phyloP scores from a whole-genome alignment of 2,888 invertebrate species.

The Amphipoea lucens region DNA sequence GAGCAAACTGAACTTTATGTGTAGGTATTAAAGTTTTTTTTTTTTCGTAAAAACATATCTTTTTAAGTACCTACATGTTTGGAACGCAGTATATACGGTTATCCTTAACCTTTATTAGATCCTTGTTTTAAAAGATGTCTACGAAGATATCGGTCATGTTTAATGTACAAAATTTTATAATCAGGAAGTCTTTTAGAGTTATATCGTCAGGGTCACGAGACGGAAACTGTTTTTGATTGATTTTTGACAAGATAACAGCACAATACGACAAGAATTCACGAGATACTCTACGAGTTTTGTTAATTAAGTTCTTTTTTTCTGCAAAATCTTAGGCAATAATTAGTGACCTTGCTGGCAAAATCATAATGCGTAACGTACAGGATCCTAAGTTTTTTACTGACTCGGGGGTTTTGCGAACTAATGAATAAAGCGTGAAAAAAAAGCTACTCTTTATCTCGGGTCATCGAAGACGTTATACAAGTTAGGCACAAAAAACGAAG shows the following conservation, averaged over 20 bases:
- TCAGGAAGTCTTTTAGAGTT: slow-evolving; percentile 20
- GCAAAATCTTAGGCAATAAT: background rate
- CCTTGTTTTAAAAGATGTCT: background rate
- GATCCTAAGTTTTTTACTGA: slow-evolving; percentile 10
- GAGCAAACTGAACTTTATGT: background rate
- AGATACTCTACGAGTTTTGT: background rate
- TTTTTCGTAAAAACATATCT: too few relatives aligned
- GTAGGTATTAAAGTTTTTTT: too few relatives aligned
- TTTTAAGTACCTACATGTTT: too few relatives aligned
- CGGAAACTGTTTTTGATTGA: slow-evolving; percentile 34
- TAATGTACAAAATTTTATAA: background rate
- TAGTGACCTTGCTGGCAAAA: slow-evolving; percentile 18
- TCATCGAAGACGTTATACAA: background rate
- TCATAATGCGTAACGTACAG: slow-evolving; percentile 28
- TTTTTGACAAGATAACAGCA: slow-evolving; percentile 33
- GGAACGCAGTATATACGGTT: background rate
- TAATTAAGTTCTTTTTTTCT: slow-evolving; percentile 17
- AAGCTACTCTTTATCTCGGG: slow-evolving; percentile 10
- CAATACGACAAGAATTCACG: slow-evolving; percentile 26
- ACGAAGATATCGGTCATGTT: background rate
- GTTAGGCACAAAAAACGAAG: slow-evolving; percentile 36
- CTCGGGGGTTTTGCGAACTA: slow-evolving; percentile 16
- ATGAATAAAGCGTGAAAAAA: slow-evolving; percentile 34
- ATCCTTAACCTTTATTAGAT: background rate
- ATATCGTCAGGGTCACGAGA: slow-evolving; percentile 27